These are phyloP conservation scores for Callyntrura guangdongensis DNA, from an alignment of 2,888 invertebrate species.

Conservation along the genomic window DNA sequence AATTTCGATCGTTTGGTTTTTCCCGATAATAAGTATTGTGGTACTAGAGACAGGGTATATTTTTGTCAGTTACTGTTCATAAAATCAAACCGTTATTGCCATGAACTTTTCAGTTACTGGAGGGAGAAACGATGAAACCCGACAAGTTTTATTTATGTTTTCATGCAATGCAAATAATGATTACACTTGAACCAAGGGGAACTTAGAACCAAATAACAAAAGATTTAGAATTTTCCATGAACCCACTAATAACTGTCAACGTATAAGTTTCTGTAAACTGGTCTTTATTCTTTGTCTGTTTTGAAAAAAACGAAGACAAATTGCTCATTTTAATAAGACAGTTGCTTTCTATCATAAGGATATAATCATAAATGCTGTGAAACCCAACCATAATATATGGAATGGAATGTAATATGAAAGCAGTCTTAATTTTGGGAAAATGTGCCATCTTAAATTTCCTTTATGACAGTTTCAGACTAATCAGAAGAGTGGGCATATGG, in stretches of 20 bases:
- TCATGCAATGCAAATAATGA: too few relatives aligned
- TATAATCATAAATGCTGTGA: slow-evolving; percentile 3
- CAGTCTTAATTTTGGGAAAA: slow-evolving; percentile 69
- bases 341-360: slow-evolving; percentile 23
- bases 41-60: too few relatives aligned
- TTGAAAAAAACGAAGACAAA: not conserved
- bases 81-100: too few relatives aligned
- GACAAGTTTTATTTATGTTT: too few relatives aligned
- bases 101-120: too few relatives aligned
- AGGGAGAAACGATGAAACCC: too few relatives aligned
- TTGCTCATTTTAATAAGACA: not conserved
- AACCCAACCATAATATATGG: slow-evolving; percentile 54
- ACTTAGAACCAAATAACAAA: too few relatives aligned
- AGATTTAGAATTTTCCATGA: not conserved
- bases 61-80: too few relatives aligned
- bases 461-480: slow-evolving; percentile 65
- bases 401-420: slow-evolving; percentile 25
- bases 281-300: not conserved
- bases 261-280: not conserved
- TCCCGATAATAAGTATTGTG: too few relatives aligned
- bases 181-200: too few relatives aligned
- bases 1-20: too few relatives aligned
- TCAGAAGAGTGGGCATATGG: slow-evolving; percentile 67
- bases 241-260: not conserved
- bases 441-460: slow-evolving; percentile 65